Evolutionary conservation across 2,888 invertebrate genomes (phyloP), one percentile per base, ranked within the genome.

Genomic region (Lasioglossum malachurum): DNA sequence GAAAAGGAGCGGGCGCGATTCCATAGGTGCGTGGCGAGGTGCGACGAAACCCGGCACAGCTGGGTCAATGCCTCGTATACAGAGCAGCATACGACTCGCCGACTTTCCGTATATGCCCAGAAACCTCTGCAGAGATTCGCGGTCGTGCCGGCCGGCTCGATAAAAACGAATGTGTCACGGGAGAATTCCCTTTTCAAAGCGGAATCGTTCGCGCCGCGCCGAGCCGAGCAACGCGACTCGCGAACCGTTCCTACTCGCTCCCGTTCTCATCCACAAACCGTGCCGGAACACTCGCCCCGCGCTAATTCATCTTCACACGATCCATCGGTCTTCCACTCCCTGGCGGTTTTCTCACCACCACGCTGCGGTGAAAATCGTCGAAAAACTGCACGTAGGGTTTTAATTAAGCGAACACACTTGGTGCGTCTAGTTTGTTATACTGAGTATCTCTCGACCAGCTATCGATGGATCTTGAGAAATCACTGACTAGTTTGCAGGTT

Each of bases 91-190:
- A 91, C 87, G 69, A 88, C 87, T 89, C 83, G 92, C 93, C 92
- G 93, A 93, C 93, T 93, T 93, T 93, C 93, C 93, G 94, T 93
- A 92, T 92, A 93, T 87, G 90, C 86, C 80, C 88, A 73, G 88
- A 85, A 90, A 88, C 88, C 90, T 92, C 92, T 90, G 91, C 93
- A 88, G 93, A 93, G 94, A 94, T 93, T 94, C 93, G 93, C 92
- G 89, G 90, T 86, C 91, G 87, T 80, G 87, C 81, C 89, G 86
- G 91, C 87, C 89, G 89, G 89, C 67, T 67, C 92, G 92, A 93
- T 94, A 94, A 95, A 94, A 94, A 94, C 94, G 94, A 94, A 94
- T 94, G 94, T 94, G 94, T 94, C 94, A 94, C 94, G 93, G 84
- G 84, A 93, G 94, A 94, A 94, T 94, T 94, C 94, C 94, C 94